These are phyloP conservation scores for Saccostrea echinata DNA, from an alignment of 1,140 invertebrate genomes.

Conservation along the genomic window DNA sequence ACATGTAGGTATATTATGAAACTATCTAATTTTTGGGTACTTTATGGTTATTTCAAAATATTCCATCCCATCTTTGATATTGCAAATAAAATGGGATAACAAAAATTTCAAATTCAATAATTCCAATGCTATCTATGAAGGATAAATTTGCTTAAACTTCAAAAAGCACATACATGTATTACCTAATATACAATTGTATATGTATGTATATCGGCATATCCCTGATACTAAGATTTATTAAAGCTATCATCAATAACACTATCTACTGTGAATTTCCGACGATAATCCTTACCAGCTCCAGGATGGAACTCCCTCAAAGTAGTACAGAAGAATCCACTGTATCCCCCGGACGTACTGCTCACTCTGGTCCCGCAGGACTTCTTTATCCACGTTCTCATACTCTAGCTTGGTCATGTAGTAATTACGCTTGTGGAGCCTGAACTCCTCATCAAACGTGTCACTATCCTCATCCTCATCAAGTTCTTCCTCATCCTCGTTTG, in stretches of 20 bases:
- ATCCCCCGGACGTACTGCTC: conserved; percentile 94
- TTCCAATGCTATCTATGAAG: no score
- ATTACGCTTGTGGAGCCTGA: conserved; percentile 91
- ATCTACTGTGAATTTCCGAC: no score
- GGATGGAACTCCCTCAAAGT: conserved; percentile 96
- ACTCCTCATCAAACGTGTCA: conserved; percentile 84
- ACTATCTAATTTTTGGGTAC: neutral
- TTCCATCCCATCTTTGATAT: no score
- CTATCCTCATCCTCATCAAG: conserved; percentile 59
- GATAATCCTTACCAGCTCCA: conserved; percentile 93
- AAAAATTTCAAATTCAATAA: no score
- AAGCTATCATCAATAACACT: no score
- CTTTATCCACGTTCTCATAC: conserved; percentile 85
- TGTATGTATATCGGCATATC: no score
- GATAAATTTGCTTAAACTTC: no score
- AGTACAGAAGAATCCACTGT: conserved; percentile 98
- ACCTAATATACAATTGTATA: no score
- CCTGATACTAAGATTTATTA: no score
- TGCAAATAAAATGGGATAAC: no score
- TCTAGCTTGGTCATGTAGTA: conserved; percentile 96
- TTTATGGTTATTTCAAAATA: no score
- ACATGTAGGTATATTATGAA: neutral
- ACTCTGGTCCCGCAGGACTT: conserved; percentile 88
- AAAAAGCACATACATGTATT: no score
- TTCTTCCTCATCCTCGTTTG: neutral